Evolutionary conservation across 2,888 invertebrate genomes (phyloP).

Genomic region (Stenoptilia bipunctidactyla): DNA sequence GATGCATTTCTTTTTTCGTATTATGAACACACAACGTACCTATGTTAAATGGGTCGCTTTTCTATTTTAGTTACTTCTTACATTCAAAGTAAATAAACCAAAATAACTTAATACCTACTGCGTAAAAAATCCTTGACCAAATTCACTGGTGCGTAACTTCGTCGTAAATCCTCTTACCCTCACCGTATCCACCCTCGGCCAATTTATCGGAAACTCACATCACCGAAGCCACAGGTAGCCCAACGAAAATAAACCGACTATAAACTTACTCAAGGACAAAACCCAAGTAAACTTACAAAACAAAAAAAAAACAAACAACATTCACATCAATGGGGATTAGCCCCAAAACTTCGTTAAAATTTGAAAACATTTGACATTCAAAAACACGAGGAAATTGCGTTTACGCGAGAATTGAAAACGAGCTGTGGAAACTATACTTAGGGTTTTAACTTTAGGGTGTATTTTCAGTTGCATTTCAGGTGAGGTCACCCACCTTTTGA

Average conservation of each 20-base stretch:
- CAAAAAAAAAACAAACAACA: neutral
- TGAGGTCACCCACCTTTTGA: conserved; percentile 66
- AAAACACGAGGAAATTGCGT: conserved; percentile 39
- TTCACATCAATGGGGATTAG: too few relatives aligned
- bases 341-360: too few relatives aligned
- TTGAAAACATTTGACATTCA: conserved; percentile 46
- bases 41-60: too few relatives aligned
- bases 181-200: neutral
- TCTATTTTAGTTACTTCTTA: too few relatives aligned
- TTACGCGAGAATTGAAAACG: conserved; percentile 13
- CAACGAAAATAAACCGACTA: neutral
- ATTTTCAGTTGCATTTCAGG: conserved; percentile 26
- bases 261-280: neutral
- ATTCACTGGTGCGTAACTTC: neutral
- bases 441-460: conserved; percentile 23
- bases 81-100: too few relatives aligned
- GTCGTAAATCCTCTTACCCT: neutral
- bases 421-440: neutral
- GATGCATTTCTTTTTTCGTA: too few relatives aligned
- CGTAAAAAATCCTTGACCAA: neutral
- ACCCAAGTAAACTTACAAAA: neutral
- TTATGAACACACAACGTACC: too few relatives aligned
- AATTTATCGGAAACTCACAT: neutral
- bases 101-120: too few relatives aligned
- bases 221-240: neutral